Conservation (phyloP, 2,797 vertebrate genomes). For the Cottoperca gobio region DNA sequence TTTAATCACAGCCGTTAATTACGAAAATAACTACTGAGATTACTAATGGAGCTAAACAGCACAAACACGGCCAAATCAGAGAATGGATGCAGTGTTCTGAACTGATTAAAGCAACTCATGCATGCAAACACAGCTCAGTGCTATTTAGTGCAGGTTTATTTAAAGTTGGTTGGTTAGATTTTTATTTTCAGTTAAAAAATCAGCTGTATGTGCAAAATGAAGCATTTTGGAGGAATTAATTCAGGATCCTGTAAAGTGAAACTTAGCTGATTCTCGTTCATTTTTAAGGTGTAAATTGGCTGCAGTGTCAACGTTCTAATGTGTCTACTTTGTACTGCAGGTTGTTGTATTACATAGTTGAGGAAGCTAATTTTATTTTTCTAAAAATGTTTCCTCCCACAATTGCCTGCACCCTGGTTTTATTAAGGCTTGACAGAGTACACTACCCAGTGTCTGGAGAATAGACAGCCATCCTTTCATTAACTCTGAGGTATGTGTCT, state of each 20-base stretch:
- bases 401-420: constrained; percentile 11
- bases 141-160: not conserved
- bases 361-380: not conserved
- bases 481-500: constrained; percentile 39
- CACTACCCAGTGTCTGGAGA: constrained; percentile 32
- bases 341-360: not conserved
- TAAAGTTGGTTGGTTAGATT: not conserved
- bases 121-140: not conserved
- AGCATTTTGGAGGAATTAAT: not conserved
- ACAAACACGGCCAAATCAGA: not conserved
- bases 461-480: constrained; percentile 25
- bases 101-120: not conserved
- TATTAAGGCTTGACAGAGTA: constrained; percentile 28
- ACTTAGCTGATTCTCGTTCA: not conserved
- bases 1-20: not conserved
- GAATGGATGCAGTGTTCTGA: not conserved
- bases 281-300: not conserved
- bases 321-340: constrained; percentile 11
- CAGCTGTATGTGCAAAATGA: not conserved
- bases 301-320: constrained; percentile 5
- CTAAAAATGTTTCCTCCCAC: not conserved
- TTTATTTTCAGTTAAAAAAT: not conserved
- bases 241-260: not conserved
- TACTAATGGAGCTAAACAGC: constrained; percentile 4
- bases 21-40: not conserved